A percentile compares a stretch with the other conserved stretches of the same genome.
These are phyloP conservation scores for Drosophila rellima DNA, from an alignment of 2,888 invertebrate species.

Conservation along the genomic window DNA sequence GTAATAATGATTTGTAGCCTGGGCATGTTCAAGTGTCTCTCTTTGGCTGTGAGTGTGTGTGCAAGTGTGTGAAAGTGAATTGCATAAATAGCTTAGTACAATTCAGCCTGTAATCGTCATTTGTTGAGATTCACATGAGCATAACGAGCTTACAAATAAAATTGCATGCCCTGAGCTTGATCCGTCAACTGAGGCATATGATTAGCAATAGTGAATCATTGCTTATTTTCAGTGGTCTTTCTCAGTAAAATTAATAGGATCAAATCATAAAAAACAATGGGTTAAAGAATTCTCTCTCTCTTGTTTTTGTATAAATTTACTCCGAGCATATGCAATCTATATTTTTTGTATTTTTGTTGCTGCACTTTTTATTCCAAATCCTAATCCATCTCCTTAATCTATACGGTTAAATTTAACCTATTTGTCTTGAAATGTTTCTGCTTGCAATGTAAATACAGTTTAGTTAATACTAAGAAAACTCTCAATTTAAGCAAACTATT, in stretches of 20 bases:
- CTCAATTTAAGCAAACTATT: conserved; percentile 36
- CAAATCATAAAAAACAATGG: too few relatives aligned
- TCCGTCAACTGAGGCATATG: conserved; percentile 21
- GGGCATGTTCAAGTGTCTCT: conserved; percentile 55
- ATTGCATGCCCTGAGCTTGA: conserved; percentile 17
- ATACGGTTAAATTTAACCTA: neutral
- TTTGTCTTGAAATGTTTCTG: neutral
- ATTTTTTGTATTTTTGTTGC: too few relatives aligned
- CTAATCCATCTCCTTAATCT: neutral
- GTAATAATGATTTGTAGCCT: conserved; percentile 77
- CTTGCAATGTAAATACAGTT: neutral
- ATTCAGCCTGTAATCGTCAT: conserved; percentile 4
- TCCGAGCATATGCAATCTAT: too few relatives aligned
- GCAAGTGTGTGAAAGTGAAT: conserved; percentile 70
- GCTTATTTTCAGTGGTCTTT: neutral
- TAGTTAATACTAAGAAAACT: conserved; percentile 13
- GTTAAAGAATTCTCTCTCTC: too few relatives aligned
- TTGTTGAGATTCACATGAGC: conserved; percentile 18
- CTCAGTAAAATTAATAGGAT: neutral
- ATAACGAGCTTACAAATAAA: conserved; percentile 28
- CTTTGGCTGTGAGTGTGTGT: conserved; percentile 22
- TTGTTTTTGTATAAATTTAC: too few relatives aligned
- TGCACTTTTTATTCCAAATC: too few relatives aligned
- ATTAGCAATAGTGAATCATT: conserved; percentile 12
- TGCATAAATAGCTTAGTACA: conserved; percentile 58